Evolutionary conservation across 2,888 invertebrate genomes (phyloP), one percentile per base, ranked within the genome.

Genomic region (Hemicrepidius hirtus): DNA sequence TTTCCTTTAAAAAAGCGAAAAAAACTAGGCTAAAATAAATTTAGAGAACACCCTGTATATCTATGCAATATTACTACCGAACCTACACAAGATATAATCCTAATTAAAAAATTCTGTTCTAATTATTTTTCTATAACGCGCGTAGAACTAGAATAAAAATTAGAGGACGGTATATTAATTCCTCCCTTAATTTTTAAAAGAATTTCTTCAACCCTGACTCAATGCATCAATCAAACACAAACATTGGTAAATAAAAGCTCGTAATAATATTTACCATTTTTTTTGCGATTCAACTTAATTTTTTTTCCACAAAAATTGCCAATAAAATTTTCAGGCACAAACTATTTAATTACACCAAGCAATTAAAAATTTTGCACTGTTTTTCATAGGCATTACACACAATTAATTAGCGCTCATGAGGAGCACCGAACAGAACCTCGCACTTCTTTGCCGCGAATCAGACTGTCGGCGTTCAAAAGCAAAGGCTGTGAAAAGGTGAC

Each of bases 401-500:
- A n/a, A n/a, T 7, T 13, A 21, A 53, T 12, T n/a, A 28, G 10
- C 13, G 0, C 28, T 21, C 1, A 21, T 13, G 13, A 53, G 13
- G n/a, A 32, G 28, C 24, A 28, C 13, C 53, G 3, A 5, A 28
- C 32, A 28, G 12, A 24, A 53, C 53, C 53, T 12, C 28, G 16
- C 21, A 20, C 13, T 28, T 13, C 28, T 53, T 28, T 13, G 53
- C 13, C 66, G 57, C 57, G 57, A 66, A 46, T 57, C 24, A 57
- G 21, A 66, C 66, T 66, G 66, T 41, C 44, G 66, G 55, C 20
- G 64, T 55, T 46, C 20, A 66, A 66, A 66, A 66, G 66, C 32
- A 66, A 66, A 64, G 40, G 37, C 66, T 55, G 40, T 16, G 21
- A 57, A 66, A 57, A 18, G 46, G 66, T 46, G 57, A 55, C 66